Evolutionary conservation across 92 coral and sea anemone species (phyloP).

Genomic region (Umimayanthus chanpuru): DNA sequence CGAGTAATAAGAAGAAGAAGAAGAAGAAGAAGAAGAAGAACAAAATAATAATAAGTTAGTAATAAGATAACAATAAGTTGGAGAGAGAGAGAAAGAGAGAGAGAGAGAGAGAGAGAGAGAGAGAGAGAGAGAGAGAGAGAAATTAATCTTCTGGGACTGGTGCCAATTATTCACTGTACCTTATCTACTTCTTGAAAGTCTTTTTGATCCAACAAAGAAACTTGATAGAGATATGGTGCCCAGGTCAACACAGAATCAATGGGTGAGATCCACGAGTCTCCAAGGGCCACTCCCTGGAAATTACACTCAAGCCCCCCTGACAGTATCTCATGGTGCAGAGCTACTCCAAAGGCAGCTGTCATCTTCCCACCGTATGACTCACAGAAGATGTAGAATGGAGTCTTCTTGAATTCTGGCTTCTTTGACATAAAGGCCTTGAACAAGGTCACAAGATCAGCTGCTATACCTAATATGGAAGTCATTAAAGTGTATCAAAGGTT

Average conservation of each 20-base stretch:
- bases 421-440: constrained; percentile 79
- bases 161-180: not conserved
- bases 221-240: constrained; percentile 92
- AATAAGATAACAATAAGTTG: too few species aligned
- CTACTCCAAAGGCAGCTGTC: constrained; percentile 96
- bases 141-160: too few species aligned
- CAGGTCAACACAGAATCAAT: constrained; percentile 87
- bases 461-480: constrained; percentile 64
- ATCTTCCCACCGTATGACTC: constrained; percentile 98
- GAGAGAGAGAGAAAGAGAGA: too few species aligned
- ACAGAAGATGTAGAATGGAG: constrained; percentile 92
- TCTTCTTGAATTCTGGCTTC: constrained; percentile 71
- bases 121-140: too few species aligned
- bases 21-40: too few species aligned
- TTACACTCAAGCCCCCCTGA: constrained; percentile 68
- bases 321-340: constrained; percentile 74
- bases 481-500: not conserved
- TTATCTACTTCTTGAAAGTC: constrained; percentile 68
- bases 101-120: too few species aligned
- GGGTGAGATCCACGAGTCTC: constrained; percentile 99
- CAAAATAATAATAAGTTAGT: not conserved
- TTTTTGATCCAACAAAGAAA: constrained; percentile 76
- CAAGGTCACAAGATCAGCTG: constrained; percentile 82
- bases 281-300: constrained; percentile 91
- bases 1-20: too few species aligned